Conservation (phyloP, 2,888 invertebrate genomes). For the Nephrocerus scutellatus region DNA sequence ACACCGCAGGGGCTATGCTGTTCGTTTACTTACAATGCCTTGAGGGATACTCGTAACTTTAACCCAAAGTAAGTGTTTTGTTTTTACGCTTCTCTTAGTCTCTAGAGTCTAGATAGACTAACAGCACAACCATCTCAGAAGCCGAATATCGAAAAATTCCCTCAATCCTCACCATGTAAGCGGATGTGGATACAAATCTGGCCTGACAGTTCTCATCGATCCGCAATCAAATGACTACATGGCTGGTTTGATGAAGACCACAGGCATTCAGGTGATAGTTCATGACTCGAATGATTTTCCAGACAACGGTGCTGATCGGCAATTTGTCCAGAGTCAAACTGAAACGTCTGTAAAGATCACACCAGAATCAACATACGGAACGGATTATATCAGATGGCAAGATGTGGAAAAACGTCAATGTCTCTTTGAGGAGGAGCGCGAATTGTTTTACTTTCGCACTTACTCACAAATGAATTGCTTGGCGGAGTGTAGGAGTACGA, state of each 20-base stretch:
- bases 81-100: not conserved
- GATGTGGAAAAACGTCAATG: constrained; percentile 51
- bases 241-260: constrained; percentile 51
- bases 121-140: constrained; percentile 7
- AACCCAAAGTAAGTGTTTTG: constrained; percentile 35
- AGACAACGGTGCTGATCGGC: constrained; percentile 52
- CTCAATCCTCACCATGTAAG: constrained; percentile 51
- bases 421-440: constrained; percentile 52
- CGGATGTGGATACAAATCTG: constrained; percentile 58
- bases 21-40: constrained; percentile 56
- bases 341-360: constrained; percentile 55
- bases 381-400: constrained; percentile 48
- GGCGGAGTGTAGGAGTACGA: constrained; percentile 51
- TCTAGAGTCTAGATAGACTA: not conserved
- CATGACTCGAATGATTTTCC: constrained; percentile 57
- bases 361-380: constrained; percentile 55
- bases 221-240: constrained; percentile 54
- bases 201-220: constrained; percentile 53
- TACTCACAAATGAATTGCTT: constrained; percentile 62
- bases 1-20: constrained; percentile 56
- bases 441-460: constrained; percentile 36
- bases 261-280: constrained; percentile 56
- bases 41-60: constrained; percentile 33
- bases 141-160: constrained; percentile 26
- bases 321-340: constrained; percentile 50